Conservation (phyloP, 2,888 invertebrate species). For the Gisinianus flammeolus region DNA sequence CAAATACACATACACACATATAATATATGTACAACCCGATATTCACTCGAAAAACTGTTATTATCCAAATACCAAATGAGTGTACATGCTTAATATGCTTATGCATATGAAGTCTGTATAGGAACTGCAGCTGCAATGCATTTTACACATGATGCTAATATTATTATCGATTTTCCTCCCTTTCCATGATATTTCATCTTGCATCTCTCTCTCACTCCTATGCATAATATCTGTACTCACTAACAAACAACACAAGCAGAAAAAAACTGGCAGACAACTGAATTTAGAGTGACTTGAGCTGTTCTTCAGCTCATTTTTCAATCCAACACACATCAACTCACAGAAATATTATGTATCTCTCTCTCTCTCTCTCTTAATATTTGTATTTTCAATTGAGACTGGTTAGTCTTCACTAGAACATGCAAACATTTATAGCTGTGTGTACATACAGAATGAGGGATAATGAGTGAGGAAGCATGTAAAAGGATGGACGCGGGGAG, state of each 20-base stretch:
- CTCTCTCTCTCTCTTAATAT: too few species aligned
- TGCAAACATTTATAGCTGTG: too few species aligned
- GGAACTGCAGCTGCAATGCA: background rate
- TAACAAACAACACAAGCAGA: background rate
- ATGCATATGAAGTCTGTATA: background rate
- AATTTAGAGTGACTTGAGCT: too few species aligned
- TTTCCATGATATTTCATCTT: background rate
- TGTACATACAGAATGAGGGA: too few species aligned
- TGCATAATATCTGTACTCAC: background rate
- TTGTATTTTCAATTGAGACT: too few species aligned
- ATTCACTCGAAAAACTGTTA: background rate
- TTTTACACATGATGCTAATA: conserved; percentile 2
- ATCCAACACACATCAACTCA: too few species aligned
- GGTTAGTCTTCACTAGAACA: too few species aligned
- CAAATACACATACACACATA: too few species aligned
- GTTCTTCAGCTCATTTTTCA: too few species aligned
- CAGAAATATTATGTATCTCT: too few species aligned
- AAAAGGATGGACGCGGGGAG: background rate
- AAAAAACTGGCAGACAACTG: background rate
- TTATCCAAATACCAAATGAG: too few species aligned
- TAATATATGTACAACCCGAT: background rate
- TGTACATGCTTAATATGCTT: background rate
- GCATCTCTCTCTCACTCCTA: background rate
- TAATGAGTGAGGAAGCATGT: background rate
- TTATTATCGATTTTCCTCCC: conserved; percentile 13